Evolutionary conservation across 2,888 invertebrate species (phyloP), one percentile per base, ranked within the genome.

Genomic region (Nemoura dubitans): DNA sequence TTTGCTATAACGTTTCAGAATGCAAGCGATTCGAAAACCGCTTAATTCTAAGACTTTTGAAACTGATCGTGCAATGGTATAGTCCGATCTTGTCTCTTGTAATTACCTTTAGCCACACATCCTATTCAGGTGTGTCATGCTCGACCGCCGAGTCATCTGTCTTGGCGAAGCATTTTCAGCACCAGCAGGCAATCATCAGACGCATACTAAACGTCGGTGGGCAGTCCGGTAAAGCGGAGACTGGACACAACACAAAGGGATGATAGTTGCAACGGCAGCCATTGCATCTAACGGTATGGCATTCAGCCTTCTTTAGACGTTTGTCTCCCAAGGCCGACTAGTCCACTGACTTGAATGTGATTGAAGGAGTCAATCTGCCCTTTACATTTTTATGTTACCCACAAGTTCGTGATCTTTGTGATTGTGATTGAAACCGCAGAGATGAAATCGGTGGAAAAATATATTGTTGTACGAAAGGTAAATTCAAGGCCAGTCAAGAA

Each of bases 401-500:
- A 28, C 28, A 78, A 78, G 78, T 27, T 26, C 78, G 78, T 78
- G 78, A 78, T 78, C 78, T 78, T 78, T 78, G 59, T 59, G 59
- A 16, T 59, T 59, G 16, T 21, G 59, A 21, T 21, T 59, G 59
- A 59, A 59, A 59, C 59, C 59, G 21, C 59, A 78, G 78, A 78
- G 28, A 78, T 10, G 36, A 27, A 78, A 26, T 78, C 78, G 5
- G 26, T 10, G 78, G 78, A 27, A 78, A 27, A 28, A 78, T 78
- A 3, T 28, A 25, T 78, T 78, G 78, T 28, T 78, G 27, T 7
- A 26, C 28, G 78, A 10, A 28, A 78, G 25, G 28, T 28, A 27
- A 78, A 78, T 78, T 26, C 78, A 78, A 78, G 78, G 78, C 10
- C 25, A 14, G 78, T 26, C 27, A 28, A 78, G 59, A 59, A 59